These are phyloP conservation scores for Caranx ignobilis DNA, from an alignment of 2,113 vertebrate species.

Conservation along the genomic window DNA sequence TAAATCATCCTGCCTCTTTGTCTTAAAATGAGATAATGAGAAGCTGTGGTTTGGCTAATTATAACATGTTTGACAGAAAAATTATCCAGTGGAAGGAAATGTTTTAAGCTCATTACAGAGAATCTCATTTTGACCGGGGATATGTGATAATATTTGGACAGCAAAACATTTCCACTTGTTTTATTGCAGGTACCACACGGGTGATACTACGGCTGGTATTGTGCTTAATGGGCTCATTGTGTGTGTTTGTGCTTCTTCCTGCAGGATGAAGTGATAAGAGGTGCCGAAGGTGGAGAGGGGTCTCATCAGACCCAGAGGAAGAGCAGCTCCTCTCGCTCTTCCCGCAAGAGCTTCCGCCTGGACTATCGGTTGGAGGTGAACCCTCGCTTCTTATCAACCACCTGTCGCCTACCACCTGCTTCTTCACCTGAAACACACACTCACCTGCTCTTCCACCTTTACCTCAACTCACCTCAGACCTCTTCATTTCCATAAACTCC, in stretches of 20 bases:
- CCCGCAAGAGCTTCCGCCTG: conserved; percentile 77
- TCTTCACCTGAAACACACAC: not conserved
- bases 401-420: not conserved
- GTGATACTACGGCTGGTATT: not conserved
- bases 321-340: conserved; percentile 71
- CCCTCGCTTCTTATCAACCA: not conserved
- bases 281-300: conserved; percentile 62
- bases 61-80: not conserved
- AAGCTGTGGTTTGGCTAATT: not conserved
- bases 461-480: not conserved
- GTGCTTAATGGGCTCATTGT: not conserved
- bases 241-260: not conserved
- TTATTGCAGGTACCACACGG: too few relatives aligned
- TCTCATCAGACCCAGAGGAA: conserved; percentile 49
- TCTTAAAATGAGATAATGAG: not conserved
- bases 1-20: conserved; percentile 14
- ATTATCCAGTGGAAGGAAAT: too few relatives aligned
- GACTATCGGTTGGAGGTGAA: conserved; percentile 77
- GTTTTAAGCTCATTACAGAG: too few relatives aligned
- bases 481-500: not conserved
- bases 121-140: too few relatives aligned
- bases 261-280: conserved; percentile 49
- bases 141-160: too few relatives aligned
- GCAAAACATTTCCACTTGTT: too few relatives aligned
- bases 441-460: not conserved